Base-by-base conservation (phyloP, 2,888 invertebrate genomes). In the Netelia inedita region DNA sequence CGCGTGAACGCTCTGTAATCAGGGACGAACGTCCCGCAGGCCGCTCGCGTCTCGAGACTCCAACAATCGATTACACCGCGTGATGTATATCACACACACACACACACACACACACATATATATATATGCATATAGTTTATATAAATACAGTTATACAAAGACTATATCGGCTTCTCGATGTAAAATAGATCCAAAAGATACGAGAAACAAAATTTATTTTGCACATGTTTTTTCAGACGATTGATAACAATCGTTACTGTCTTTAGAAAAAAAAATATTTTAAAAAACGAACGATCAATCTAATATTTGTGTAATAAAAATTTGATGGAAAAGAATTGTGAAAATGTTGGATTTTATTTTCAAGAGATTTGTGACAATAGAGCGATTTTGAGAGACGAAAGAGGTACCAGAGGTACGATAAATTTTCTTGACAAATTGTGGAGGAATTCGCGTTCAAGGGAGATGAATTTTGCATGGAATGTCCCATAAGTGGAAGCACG, bases 41-140 rank as follows among this genome's bases (percentile, higher is more conserved):
- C 75, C 79, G 69, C 79, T 75, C 83, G 83, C 79, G 74, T 59
- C 71, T 83, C 79, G 63, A 65, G 69, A 75, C 82, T 57, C 82
- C 69, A 82, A 85, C 85, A 86, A 86, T 85, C 85, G 86, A 86
- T 86, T 86, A 86, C 82, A 76, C 85, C 79, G 65, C 61, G 73
- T 79, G 71, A 71, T 85, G 75, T 85, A 66, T 82, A 73, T 57
- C 53, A 69, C 69, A 68, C 53, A 53, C 23, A 23, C 21, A 16
- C 1, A 23, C 23, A 23, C 23, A 23, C 46, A 41, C 19, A 11
- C 1, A 16, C 10, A 14, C 19, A 35, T n/a, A n/a, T 73, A 73
- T 57, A 43, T 69, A 83, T 69, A 50, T 69, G 28, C 61, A 50
- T 69, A 41, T 63, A 79, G 23, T 79, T 21, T 63, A 71, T 55